Evolutionary conservation across 2,113 vertebrate species (phyloP), one percentile per base, ranked within the genome.

Genomic region (Cheirogaleus medius): DNA sequence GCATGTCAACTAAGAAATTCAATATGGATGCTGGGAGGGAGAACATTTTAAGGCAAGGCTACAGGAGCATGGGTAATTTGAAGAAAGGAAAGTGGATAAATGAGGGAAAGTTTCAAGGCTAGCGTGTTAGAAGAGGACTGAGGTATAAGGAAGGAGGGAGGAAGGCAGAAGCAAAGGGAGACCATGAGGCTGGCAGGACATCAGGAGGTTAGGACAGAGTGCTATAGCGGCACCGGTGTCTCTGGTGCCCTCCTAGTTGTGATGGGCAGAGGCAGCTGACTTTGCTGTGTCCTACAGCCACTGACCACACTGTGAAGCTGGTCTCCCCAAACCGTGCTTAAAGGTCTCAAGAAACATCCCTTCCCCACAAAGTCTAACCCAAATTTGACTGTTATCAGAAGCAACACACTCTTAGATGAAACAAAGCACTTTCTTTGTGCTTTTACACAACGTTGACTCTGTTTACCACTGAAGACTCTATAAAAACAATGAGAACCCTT

Each of bases 381-480:
- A 77, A 83, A 73, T 90, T 80, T 29, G 9, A 76, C 42, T 47
- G 29, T 94, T 94, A 37, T 11, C 23, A 44, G 74, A 34, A 25
- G 56, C 64, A 96, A 49, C 3, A 90, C 8, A 63, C n/a, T 73
- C 85, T 78, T 78, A 93, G 25, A 42, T 74, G 32, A 71, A 94
- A 52, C 81, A 49, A 15, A 32, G 17, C 39, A 91, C 20, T 49
- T 91, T 29, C 76, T 58, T 88, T 82, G 47, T 56, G 76, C 81
- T 94, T 49, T 97, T 95, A 92, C 39, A 44, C 44, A 77, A 78
- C 74, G 21, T 86, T 73, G 42, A 64, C 49, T 89, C 60, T 82
- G 29, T 39, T 82, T 78, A 56, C 0, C 69, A 86, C 60, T 56
- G 34, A 86, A 88, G 39, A 0, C n/a, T 96, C 37, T 87, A 2